Base-by-base conservation (phyloP, 2,113 vertebrate species). In the Tricholaema leucomelas region DNA sequence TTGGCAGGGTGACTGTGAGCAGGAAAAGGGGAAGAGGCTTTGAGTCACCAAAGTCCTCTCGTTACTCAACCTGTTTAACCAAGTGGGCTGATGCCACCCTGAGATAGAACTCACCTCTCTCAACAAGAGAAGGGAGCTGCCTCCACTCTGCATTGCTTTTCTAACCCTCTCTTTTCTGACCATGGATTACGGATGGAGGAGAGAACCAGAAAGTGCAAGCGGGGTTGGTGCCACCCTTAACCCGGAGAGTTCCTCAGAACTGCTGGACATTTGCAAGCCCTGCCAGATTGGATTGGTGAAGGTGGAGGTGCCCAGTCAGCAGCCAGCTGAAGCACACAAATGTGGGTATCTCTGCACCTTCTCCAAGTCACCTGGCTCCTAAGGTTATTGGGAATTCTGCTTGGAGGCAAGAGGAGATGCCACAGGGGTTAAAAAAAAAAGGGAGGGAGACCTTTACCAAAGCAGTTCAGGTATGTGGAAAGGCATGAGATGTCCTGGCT, bases 21-120 rank as follows among this genome's bases (percentile, higher is more conserved):
- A 93, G 93, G 80, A 93, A 89, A 92, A 82, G 87, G n/a, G 83
- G 63, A 94, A 96, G 92, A 48, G 72, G 87, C 33, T 86, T 54
- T 88, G 96, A 95, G 91, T 95, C 93, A 95, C 75, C 28, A 25
- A 5, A 12, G 70, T 92, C 58, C 70, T 25, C 8, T 48, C 38
- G 23, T 61, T 73, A 77, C 71, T 95, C 93, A 35, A 85, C 6
- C n/a, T 12, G 73, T 76, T 90, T 52, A 5, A 58, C 74, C 74
- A 35, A 85, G 61, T 0, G 24, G n/a, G 82, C 64, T 15, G 58
- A 35, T 40, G 48, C 15, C 28, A 19, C 52, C 90, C 36, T 44
- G 54, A 36, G 78, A 5, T 8, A 42, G 40, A 9, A 38, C 21
- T 69, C 6, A 1, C 27, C 28, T 58, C 31, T 35, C 59, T 33